Base-by-base conservation (phyloP, 1,140 invertebrate species). In the Brachionus koreanus region DNA sequence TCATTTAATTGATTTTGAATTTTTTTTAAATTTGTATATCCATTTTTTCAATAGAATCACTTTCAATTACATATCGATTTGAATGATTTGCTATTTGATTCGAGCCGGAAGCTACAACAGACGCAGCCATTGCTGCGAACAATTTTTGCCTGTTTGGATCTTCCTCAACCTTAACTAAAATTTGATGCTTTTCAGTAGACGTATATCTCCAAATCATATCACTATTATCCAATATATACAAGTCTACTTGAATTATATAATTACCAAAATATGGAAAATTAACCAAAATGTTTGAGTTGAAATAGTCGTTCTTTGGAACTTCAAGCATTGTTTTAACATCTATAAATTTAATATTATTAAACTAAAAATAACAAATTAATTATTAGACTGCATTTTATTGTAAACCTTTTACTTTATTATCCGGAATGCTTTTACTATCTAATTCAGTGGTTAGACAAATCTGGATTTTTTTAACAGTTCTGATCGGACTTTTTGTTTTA, bases 221-320 rank as follows among this genome's bases (percentile, higher is more conserved):
- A 16, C 9, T 61, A 33, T 79, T 65, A 10, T 79, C 76, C n/a
- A 79, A 25, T 9, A 65, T 65, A 43, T 79, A 79, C 29, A 79
- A 42, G 16, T 79, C 76, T 37, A 79, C 76, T 61, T 79, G 76
- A 6, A 79, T 79, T 57, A 79, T 16, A 39, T 79, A 79, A 65
- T 79, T 79, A 5, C 76, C 76, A 79, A 79, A 79, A 65, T 79
- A 79, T 13, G 76, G 76, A 79, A 79, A 79, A 29, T 42, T 79
- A 25, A 79, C 35, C 5, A 79, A 33, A 29, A 79, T 37, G 35
- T 57, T 79, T 37, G 49, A 37, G 5, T 19, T 79, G 19, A 79
- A 79, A 79, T 61, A 79, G 25, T 79, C 76, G n/a, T 79, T 65
- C 35, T 57, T 65, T 16, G 76, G 76, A 3, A 25, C 49, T 65